These are phyloP conservation scores for Myotis lucifugus DNA, from an alignment of 2,113 vertebrate genomes.

Conservation along the genomic window DNA sequence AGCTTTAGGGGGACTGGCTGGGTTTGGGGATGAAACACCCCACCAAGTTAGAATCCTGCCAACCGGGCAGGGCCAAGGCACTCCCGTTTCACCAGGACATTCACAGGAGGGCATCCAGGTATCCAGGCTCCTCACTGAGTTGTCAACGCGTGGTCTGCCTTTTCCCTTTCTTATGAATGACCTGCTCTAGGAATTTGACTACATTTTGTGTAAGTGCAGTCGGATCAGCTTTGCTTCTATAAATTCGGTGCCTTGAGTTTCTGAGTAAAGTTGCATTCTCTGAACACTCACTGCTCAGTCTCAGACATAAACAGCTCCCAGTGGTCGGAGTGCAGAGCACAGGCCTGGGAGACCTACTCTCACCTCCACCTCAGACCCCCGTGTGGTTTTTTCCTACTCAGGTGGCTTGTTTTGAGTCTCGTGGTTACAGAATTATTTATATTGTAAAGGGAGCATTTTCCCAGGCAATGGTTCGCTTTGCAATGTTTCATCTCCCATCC, in stretches of 20 bases:
- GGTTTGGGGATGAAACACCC: neutral
- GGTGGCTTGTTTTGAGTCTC: neutral
- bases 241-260: neutral
- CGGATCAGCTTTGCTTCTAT: neutral
- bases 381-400: rapidly evolving
- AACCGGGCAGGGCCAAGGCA: neutral
- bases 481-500: neutral
- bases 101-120: neutral
- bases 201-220: neutral
- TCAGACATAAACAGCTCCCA: neutral
- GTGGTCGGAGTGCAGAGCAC: neutral
- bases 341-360: neutral
- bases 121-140: neutral
- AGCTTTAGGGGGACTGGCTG: neutral
- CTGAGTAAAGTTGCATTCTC: neutral
- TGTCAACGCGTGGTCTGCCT: neutral
- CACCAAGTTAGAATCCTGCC: neutral
- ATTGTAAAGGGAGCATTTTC: neutral
- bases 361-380: neutral
- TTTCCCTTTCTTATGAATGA: neutral
- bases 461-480: neutral
- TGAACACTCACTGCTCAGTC: neutral
- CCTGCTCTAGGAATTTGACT: neutral
- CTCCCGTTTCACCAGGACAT: neutral
- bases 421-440: neutral